Base-by-base conservation (phyloP, 2,888 invertebrate species). In the Eilema depressum region DNA sequence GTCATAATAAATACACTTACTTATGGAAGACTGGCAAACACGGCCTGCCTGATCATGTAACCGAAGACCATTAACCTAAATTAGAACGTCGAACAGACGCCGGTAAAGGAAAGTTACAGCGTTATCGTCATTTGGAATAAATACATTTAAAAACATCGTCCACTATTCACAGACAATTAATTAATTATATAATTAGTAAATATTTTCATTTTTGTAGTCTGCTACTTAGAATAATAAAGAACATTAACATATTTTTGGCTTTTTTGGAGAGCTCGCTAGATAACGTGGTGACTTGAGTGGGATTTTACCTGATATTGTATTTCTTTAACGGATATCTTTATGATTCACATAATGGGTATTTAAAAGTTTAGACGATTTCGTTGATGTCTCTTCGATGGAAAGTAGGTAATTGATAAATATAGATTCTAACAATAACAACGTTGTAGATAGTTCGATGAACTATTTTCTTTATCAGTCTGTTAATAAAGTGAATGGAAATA, bases 31-130 rank as follows among this genome's bases (percentile, higher is more conserved):
- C 65, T 66, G 61, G 73, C 69, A 73, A 66, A 68, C 53, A 57
- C 61, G 67, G 68, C 41, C 62, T 26, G 70, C 57, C 67, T 66
- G 74, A 75, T 69, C 70, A 72, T 68, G 76, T 78, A 81, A 80
- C 76, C 67, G 70, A 82, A 79, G 75, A 75, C 75, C 77, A 85
- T 82, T 84, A 85, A 76, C 78, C 78, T 76, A 78, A 79, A 84
- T 81, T 79, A 82, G 73, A 79, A 74, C 69, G 71, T 41, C 74
- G 61, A 61, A 30, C 28, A 33, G 61, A 61, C n/a, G 61, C 17
- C 11, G 53, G 53, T n/a, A 30, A 59, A 61, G 61, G 61, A 30
- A 61, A 61, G 30, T 60, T 30, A 60, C 57, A 60, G 60, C 28
- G 33, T 61, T 30, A 37, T 63, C 63, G 68, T 33, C 53, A 63